Conservation (phyloP, 2,113 vertebrate species). For the Cinclus cinclus region DNA sequence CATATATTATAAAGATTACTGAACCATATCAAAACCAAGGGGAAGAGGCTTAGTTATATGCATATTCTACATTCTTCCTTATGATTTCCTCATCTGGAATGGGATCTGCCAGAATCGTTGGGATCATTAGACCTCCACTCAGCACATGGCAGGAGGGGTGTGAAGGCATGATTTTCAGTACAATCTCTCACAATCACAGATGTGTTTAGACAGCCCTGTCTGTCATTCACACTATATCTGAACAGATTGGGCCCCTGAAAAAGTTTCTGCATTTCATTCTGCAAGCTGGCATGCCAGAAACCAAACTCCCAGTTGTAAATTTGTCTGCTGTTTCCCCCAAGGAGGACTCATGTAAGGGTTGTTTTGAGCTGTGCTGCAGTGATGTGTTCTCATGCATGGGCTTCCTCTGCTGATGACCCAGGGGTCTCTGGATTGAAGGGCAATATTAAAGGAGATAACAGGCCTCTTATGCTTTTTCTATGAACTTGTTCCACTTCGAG, state of each 20-base stretch:
- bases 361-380: neutral
- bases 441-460: neutral
- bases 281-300: neutral
- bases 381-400: neutral
- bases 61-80: neutral
- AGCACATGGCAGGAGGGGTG: neutral
- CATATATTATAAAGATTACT: neutral
- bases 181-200: neutral
- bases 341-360: neutral
- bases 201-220: conserved; percentile 32
- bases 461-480: neutral
- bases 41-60: neutral
- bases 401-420: neutral
- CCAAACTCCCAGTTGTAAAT: neutral
- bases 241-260: conserved; percentile 2
- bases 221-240: neutral
- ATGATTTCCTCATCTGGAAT: neutral
- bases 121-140: neutral
- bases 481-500: accelerated
- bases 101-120: neutral
- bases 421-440: neutral
- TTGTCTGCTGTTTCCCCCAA: neutral
- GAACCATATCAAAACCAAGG: neutral
- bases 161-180: neutral
- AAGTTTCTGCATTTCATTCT: neutral